A percentile compares a stretch with the other conserved stretches of the same genome.
Evolutionary conservation across 2,113 vertebrate genomes (phyloP).

Genomic region (Tursiops truncatus): DNA sequence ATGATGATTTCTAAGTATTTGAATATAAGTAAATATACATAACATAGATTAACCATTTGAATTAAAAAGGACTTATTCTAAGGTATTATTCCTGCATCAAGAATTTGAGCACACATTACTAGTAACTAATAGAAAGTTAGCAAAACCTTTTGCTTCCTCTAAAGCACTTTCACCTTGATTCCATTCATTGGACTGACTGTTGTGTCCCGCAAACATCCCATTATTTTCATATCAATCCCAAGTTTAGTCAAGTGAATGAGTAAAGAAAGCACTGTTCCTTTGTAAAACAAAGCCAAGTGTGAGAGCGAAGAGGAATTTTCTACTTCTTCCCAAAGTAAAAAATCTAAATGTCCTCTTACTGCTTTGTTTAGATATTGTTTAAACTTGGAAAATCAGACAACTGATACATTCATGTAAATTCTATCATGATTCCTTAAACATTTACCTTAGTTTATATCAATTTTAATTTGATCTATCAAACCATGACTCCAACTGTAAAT

Average conservation of each 20-base stretch:
- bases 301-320: not conserved
- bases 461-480: not conserved
- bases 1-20: not conserved
- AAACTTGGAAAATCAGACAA: not conserved
- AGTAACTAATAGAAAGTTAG: not conserved
- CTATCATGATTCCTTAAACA: not conserved
- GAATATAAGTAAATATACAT: not conserved
- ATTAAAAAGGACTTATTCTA: not conserved
- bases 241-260: not conserved
- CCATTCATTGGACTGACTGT: not conserved
- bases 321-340: not conserved
- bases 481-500: not conserved
- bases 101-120: not conserved
- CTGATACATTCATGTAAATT: not conserved
- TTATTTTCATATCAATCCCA: not conserved
- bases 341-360: not conserved
- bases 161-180: not conserved
- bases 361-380: not conserved
- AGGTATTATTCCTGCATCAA: not conserved
- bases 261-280: not conserved
- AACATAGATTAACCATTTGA: not conserved
- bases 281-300: not conserved
- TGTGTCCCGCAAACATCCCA: not conserved
- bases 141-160: not conserved
- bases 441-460: not conserved